These are phyloP conservation scores for Balaeniceps rex DNA, from an alignment of 2,113 vertebrate species.

Conservation along the genomic window DNA sequence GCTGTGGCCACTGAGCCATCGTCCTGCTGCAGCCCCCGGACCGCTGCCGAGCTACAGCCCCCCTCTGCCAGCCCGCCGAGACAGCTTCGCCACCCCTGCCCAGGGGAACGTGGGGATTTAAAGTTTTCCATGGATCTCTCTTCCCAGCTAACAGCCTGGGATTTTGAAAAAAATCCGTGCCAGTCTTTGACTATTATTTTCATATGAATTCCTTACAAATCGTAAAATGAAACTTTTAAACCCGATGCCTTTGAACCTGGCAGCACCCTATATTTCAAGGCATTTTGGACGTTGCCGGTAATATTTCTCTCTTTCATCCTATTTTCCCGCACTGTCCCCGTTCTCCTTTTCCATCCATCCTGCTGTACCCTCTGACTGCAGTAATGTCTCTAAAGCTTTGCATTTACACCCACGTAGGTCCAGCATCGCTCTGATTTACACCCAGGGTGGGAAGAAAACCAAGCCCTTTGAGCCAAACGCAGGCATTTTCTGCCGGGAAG, in stretches of 20 bases:
- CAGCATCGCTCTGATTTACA: accelerated
- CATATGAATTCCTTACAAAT: neutral
- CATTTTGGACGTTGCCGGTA: accelerated
- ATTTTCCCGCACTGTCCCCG: neutral
- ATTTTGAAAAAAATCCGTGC: neutral
- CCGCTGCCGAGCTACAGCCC: neutral
- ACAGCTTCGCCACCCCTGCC: neutral
- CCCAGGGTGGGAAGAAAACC: accelerated
- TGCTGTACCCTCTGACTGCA: neutral
- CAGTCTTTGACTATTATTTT: neutral
- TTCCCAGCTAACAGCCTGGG: slow-evolving; percentile 17
- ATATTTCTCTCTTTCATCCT: neutral
- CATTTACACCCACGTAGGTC: accelerated
- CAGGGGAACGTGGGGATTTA: accelerated
- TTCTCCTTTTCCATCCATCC: neutral
- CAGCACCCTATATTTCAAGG: neutral
- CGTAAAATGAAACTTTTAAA: neutral
- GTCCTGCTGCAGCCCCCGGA: too few species aligned
- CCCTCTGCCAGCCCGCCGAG: too few species aligned
- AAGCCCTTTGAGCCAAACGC: neutral
- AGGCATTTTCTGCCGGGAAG: accelerated
- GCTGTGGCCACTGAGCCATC: neutral
- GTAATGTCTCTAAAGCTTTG: neutral
- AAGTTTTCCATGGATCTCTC: neutral
- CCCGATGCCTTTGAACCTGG: neutral